Evolutionary conservation across 1,140 invertebrate species (phyloP).

Genomic region (Calliphora vicina): DNA sequence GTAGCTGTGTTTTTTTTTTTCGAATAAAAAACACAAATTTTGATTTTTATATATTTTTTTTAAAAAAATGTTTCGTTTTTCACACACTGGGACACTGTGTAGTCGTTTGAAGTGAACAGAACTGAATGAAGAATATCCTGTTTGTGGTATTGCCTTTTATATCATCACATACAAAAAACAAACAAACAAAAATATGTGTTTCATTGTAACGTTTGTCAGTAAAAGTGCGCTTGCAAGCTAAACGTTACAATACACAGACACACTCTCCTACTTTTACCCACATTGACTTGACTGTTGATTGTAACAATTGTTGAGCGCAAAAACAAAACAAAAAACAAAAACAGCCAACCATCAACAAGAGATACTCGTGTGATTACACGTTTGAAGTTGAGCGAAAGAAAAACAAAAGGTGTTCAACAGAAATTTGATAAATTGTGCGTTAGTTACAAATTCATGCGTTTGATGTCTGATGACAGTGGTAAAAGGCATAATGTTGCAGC

Average conservation of each 20-base stretch:
- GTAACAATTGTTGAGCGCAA: slow-evolving; percentile 19
- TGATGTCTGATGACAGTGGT: neutral
- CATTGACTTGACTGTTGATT: slow-evolving; percentile 7
- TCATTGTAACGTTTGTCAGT: neutral
- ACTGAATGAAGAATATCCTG: slow-evolving; percentile 34
- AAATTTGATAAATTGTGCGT: slow-evolving; percentile 27
- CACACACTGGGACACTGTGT: neutral
- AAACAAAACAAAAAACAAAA: neutral
- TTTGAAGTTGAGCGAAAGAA: neutral
- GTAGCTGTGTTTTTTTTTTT: neutral
- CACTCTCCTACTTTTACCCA: neutral
- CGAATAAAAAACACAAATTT: neutral
- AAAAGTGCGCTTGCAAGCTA: neutral
- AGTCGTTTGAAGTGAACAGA: slow-evolving; percentile 26
- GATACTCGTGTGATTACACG: neutral
- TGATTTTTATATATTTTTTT: neutral
- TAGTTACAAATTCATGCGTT: neutral
- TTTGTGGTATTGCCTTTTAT: slow-evolving; percentile 31
- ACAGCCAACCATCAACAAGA: neutral
- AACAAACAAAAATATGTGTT: neutral
- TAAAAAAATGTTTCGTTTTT: neutral
- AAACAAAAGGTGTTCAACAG: neutral
- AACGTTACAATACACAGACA: neutral
- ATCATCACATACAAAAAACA: neutral
- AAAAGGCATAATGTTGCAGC: neutral